Conservation (phyloP, 2,113 vertebrate species). For the Fregata magnificens region DNA sequence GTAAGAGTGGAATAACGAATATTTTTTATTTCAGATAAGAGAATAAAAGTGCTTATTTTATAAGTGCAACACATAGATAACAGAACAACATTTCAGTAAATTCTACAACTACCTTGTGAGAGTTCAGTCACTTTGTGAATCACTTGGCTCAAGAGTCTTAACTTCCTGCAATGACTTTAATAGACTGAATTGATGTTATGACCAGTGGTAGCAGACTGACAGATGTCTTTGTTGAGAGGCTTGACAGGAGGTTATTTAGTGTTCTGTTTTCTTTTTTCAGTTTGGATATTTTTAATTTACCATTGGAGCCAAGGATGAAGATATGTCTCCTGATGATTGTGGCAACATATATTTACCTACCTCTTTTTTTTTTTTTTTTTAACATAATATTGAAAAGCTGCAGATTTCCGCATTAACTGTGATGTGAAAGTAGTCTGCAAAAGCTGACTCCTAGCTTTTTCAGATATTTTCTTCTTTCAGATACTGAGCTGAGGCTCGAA, state of each 20-base stretch:
- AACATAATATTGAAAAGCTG: not conserved
- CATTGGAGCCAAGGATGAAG: not conserved
- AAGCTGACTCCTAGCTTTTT: not conserved
- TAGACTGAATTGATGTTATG: not conserved
- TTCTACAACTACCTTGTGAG: not conserved
- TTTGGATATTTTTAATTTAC: not conserved
- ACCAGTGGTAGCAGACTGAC: not conserved
- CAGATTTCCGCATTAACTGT: not conserved
- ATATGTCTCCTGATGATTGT: not conserved
- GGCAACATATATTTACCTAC: not conserved
- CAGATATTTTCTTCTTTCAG: not conserved
- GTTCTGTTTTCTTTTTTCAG: not conserved
- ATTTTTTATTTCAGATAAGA: not conserved
- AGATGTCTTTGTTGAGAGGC: not conserved
- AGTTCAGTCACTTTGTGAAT: not conserved
- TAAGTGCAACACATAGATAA: not conserved
- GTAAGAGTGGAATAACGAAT: not conserved
- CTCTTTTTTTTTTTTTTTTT: not conserved
- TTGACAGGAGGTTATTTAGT: not conserved
- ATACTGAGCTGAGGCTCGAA: too few relatives aligned
- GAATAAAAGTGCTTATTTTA: not conserved
- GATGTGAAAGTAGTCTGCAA: not conserved
- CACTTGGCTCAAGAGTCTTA: not conserved
- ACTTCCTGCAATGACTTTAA: not conserved
- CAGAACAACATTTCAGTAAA: not conserved